Conservation (phyloP, 2,888 invertebrate genomes). For the Tanytarsus gracilentus region DNA sequence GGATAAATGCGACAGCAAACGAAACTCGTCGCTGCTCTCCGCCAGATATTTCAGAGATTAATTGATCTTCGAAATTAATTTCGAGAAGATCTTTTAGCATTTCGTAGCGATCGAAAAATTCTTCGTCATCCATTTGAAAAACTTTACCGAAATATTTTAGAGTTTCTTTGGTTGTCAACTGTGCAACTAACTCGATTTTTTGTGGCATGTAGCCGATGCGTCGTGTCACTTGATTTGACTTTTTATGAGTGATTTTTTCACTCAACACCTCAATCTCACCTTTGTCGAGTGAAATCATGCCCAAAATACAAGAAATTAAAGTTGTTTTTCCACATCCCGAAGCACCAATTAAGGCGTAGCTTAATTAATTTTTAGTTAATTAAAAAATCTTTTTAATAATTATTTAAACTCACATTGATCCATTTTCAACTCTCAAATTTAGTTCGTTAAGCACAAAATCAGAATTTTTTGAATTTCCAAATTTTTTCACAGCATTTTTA, state of each 20-base stretch:
- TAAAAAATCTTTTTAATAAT: background rate
- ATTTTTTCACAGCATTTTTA: constrained; percentile 58
- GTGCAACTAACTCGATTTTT: constrained; percentile 69
- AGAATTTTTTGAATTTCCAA: constrained; percentile 48
- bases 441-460: constrained; percentile 57
- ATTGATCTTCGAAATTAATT: constrained; percentile 57
- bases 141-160: constrained; percentile 80
- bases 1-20: constrained; percentile 78
- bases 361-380: too few relatives aligned
- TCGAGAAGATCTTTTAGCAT: constrained; percentile 65
- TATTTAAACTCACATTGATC: constrained; percentile 60
- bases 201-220: constrained; percentile 86
- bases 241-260: constrained; percentile 53
- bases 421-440: constrained; percentile 64
- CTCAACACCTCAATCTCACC: constrained; percentile 73
- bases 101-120: constrained; percentile 54
- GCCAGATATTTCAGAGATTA: constrained; percentile 68
- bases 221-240: constrained; percentile 44
- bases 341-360: constrained; percentile 79
- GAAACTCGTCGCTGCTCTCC: constrained; percentile 87
- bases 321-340: constrained; percentile 91
- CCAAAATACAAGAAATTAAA: constrained; percentile 73
- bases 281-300: constrained; percentile 59
- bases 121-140: constrained; percentile 60
- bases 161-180: constrained; percentile 74